These are phyloP conservation scores for Myiagra hebetior DNA, from an alignment of 2,113 vertebrate species.

Conservation along the genomic window DNA sequence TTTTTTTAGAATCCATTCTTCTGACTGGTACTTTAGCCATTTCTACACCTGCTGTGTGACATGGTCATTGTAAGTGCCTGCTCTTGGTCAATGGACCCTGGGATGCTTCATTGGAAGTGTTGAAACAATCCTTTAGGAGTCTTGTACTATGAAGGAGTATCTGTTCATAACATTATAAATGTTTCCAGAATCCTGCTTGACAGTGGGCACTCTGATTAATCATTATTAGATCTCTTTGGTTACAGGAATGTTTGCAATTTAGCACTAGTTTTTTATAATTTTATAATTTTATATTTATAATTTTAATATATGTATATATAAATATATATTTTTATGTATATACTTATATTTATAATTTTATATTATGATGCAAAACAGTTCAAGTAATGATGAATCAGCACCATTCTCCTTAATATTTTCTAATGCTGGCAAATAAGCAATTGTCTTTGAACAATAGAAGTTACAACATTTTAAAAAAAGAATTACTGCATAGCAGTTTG, in stretches of 20 bases:
- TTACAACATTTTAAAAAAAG: neutral
- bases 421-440: neutral
- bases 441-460: neutral
- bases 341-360: neutral
- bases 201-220: neutral
- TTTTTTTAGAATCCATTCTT: neutral
- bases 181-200: neutral
- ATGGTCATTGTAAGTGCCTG: neutral
- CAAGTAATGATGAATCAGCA: neutral
- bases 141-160: neutral
- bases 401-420: neutral
- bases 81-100: neutral
- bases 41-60: neutral
- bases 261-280: neutral
- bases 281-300: neutral
- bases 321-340: no score
- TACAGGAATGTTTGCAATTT: neutral
- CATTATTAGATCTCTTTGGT: neutral
- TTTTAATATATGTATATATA: neutral
- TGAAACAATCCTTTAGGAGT: neutral
- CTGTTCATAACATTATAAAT: neutral
- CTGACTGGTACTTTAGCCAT: neutral
- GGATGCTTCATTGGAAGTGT: neutral
- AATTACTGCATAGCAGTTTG: neutral
- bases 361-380: neutral